Evolutionary conservation across 2,888 invertebrate species (phyloP).

Genomic region (Leucophora obtusa): DNA sequence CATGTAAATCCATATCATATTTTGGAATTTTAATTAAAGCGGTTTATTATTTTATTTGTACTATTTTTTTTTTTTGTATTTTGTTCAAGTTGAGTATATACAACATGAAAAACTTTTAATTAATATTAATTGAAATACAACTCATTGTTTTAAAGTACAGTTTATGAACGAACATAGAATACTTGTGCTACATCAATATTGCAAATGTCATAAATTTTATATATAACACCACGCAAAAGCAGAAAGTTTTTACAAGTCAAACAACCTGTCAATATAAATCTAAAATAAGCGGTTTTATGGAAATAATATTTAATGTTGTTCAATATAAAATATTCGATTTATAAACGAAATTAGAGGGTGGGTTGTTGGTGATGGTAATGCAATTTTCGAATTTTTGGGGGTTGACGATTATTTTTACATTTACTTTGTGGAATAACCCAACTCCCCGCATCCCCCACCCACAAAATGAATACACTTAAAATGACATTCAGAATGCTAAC

Average conservation of each 20-base stretch:
- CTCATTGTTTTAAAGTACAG: slow-evolving; percentile 62
- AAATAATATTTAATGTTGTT: background rate
- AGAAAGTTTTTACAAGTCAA: slow-evolving; percentile 50
- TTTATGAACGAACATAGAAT: slow-evolving; percentile 42
- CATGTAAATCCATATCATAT: slow-evolving; percentile 54
- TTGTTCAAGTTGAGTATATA: background rate
- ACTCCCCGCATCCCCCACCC: background rate
- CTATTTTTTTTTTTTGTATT: slow-evolving; percentile 26
- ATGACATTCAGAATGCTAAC: slow-evolving; percentile 17
- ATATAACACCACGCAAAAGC: slow-evolving; percentile 47
- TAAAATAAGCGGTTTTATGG: background rate
- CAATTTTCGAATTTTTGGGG: slow-evolving; percentile 45
- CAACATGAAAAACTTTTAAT: slow-evolving; percentile 60
- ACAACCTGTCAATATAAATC: slow-evolving; percentile 54
- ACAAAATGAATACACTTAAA: slow-evolving; percentile 9
- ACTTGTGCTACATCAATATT: background rate
- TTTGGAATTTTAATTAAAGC: slow-evolving; percentile 59
- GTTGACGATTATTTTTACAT: slow-evolving; percentile 45
- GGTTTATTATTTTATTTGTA: slow-evolving; percentile 25
- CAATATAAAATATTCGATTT: slow-evolving; percentile 32
- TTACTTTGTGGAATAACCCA: slow-evolving; percentile 20
- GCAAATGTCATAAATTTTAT: slow-evolving; percentile 12
- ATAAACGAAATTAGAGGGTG: slow-evolving; percentile 32
- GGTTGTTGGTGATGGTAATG: slow-evolving; percentile 39
- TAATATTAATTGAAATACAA: slow-evolving; percentile 62